Evolutionary conservation across 2,888 invertebrate species (phyloP), one percentile per base, ranked within the genome.

Genomic region (Mesoligia furuncula): DNA sequence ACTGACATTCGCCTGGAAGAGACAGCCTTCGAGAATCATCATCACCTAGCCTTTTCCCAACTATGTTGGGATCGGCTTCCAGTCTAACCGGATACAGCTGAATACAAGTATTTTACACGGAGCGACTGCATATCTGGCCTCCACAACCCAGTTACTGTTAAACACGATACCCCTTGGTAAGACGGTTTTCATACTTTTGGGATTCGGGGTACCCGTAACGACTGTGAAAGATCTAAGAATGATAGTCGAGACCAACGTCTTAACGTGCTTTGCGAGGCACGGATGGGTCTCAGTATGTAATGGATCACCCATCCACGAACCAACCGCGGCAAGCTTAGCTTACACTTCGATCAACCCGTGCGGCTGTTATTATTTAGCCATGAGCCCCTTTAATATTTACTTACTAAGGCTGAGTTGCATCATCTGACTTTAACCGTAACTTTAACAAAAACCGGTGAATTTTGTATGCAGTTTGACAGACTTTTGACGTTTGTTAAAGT

Each of bases 1-100:
- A 0, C n/a, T n/a, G n/a, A n/a, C n/a, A n/a, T n/a, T 93, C 97
- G 11, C 96, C 97, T 7, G 98, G 98, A 2, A 97, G 95, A 73
- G 96, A 96, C 54, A 96, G 96, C 75, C 90, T 97, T 2, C 92
- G 97, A 80, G 17, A 20, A 51, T 20, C 20, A 20, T 20, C 20
- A 51, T 51, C 2, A 48, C 54, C 9, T 9, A 24, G 24, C 54
- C 24, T 54, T 24, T 24, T 54, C 9, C 51, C 45, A 45, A 45
- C 17, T 54, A 54, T 24, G 9, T 24, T 54, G 54, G n/a, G 1
- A 0, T n/a, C 57, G 13, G n/a, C 57, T n/a, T 13, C n/a, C 5
- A n/a, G 57, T 57, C n/a, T 57, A n/a, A n/a, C 5, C n/a, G n/a
- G 5, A n/a, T 27, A 15, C 59, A 59, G 27, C 27, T 59, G 15